Evolutionary conservation across 2,888 invertebrate genomes (phyloP).

Genomic region (Andricus curvator): DNA sequence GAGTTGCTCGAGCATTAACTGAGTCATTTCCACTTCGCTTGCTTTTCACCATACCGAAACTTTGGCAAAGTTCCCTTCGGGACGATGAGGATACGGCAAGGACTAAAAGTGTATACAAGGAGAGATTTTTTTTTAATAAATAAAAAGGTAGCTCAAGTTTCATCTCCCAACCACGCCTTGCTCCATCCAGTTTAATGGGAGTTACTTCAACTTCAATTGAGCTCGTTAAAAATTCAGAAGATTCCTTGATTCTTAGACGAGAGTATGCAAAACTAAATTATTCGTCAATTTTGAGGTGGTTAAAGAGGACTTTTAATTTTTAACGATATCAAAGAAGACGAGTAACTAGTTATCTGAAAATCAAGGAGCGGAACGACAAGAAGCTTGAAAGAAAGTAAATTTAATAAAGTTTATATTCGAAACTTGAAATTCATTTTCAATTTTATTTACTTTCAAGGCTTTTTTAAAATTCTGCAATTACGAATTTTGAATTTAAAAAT

Average conservation of each 20-base stretch:
- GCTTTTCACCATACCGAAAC: slow-evolving; percentile 40
- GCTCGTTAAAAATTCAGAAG: slow-evolving; percentile 13
- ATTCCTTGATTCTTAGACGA: neutral
- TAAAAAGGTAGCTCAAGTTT: neutral
- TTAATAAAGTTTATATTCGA: too few relatives aligned
- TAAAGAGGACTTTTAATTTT: neutral
- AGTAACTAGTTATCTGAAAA: too few relatives aligned
- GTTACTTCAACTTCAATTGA: slow-evolving; percentile 9
- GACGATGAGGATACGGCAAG: neutral
- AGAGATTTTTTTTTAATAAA: neutral
- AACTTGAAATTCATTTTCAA: too few relatives aligned
- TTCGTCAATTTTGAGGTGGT: neutral
- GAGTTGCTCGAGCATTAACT: slow-evolving; percentile 48
- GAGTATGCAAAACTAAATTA: neutral
- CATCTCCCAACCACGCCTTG: neutral
- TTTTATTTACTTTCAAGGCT: too few relatives aligned
- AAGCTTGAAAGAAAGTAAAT: too few relatives aligned
- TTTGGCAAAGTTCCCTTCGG: slow-evolving; percentile 43
- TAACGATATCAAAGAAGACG: neutral
- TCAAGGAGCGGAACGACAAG: too few relatives aligned
- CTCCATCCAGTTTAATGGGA: neutral
- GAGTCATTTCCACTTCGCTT: slow-evolving; percentile 57
- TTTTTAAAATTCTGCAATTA: too few relatives aligned
- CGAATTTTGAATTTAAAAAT: too few relatives aligned
- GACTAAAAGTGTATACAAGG: neutral